These are phyloP conservation scores for Argentina silus DNA, from an alignment of 2,797 vertebrate genomes.

Conservation along the genomic window DNA sequence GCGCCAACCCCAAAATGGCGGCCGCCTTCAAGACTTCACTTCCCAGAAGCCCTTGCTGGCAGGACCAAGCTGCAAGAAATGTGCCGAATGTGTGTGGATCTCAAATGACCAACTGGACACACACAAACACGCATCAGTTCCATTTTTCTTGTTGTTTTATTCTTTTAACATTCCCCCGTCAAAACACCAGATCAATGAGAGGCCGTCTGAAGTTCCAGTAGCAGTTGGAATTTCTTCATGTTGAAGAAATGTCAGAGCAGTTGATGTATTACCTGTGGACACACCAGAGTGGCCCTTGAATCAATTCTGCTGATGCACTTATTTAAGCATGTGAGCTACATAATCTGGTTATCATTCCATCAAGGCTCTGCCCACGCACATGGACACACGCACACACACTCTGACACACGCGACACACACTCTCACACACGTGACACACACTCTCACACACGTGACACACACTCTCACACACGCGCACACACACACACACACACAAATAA, in stretches of 20 bases:
- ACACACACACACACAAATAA: conserved; percentile 15
- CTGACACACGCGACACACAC: not conserved
- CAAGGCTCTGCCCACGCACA: not conserved
- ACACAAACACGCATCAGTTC: no score
- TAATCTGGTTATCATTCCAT: not conserved
- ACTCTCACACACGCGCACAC: not conserved
- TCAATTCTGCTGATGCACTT: conserved; percentile 31
- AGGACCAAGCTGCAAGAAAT: no score
- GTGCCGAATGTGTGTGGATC: no score
- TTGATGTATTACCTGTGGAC: conserved; percentile 30
- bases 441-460: not conserved
- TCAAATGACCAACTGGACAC: no score
- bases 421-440: conserved; percentile 6
- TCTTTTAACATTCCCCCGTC: no score
- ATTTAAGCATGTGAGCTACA: conserved; percentile 16
- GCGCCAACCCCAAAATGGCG: no score
- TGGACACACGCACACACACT: not conserved
- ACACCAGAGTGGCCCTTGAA: conserved; percentile 19
- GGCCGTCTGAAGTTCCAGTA: no score
- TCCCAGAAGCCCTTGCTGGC: no score
- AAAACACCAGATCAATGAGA: no score
- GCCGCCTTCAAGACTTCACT: no score
- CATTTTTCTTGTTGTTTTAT: no score
- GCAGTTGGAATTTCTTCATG: no score
- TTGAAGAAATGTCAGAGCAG: not conserved